phyloP scores from a whole-genome alignment of 2,113 vertebrate species.

The Acrocephalus kingi region DNA sequence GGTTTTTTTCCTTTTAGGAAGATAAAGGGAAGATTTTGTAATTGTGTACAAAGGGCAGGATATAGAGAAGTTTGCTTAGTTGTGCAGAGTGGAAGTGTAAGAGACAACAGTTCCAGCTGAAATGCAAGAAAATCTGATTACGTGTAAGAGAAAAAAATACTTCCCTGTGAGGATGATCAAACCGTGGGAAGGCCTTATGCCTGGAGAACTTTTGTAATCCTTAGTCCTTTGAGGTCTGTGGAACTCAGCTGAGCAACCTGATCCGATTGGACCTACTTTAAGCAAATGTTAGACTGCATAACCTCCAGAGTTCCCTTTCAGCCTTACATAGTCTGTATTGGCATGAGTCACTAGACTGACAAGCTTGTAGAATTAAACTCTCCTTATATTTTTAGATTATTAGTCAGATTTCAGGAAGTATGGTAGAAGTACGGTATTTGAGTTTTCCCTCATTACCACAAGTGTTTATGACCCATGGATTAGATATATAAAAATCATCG shows the following conservation, averaged over 20 bases:
- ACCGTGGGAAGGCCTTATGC: neutral
- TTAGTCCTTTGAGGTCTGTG: accelerated
- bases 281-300: neutral
- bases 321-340: neutral
- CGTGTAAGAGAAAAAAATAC: neutral
- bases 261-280: neutral
- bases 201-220: neutral
- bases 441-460: neutral
- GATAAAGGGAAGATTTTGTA: neutral
- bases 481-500: neutral
- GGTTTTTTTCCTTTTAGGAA: neutral
- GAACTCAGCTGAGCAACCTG: neutral
- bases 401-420: neutral
- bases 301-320: neutral
- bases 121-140: neutral
- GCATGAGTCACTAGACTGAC: neutral
- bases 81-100: neutral
- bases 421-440: neutral
- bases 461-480: neutral
- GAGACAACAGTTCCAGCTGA: neutral
- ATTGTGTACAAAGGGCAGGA: neutral
- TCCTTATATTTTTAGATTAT: conserved; percentile 38
- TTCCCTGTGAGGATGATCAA: neutral
- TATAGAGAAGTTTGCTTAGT: neutral
- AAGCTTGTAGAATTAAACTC: neutral